phyloP scores from a whole-genome alignment of 1,140 invertebrate species.

The Drosophila kanapiae region DNA sequence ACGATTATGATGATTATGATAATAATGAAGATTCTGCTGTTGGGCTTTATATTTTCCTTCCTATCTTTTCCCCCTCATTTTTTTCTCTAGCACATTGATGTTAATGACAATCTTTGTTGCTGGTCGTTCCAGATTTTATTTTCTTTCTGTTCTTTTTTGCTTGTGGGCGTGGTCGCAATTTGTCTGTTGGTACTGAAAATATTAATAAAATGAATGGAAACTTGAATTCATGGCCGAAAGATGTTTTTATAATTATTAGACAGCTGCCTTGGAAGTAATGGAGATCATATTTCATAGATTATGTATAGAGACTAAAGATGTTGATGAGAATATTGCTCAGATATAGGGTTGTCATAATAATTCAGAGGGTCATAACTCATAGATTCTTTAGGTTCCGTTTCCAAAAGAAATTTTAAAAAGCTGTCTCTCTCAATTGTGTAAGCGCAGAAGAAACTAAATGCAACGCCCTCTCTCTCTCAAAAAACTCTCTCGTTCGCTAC shows the following conservation, averaged over 20 bases:
- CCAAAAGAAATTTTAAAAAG: too few species aligned
- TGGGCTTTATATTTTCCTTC: constrained; percentile 15
- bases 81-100: constrained; percentile 50
- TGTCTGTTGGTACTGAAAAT: not conserved
- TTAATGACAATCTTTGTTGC: constrained; percentile 48
- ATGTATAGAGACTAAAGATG: not conserved
- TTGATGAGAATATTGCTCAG: not conserved
- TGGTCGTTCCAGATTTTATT: constrained; percentile 7
- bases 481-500: not conserved
- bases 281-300: not conserved
- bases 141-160: not conserved
- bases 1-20: constrained; percentile 39
- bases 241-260: not conserved
- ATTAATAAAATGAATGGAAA: not conserved
- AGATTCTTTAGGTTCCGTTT: too few species aligned
- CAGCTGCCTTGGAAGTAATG: not conserved
- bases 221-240: not conserved
- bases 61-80: constrained; percentile 5
- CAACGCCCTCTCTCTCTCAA: not conserved
- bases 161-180: constrained; percentile 24
- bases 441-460: too few species aligned
- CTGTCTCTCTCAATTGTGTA: too few species aligned
- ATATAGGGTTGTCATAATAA: not conserved
- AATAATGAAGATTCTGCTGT: constrained; percentile 30
- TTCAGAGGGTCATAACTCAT: not conserved